These are phyloP conservation scores for Achatina immaculata DNA, from an alignment of 1,140 invertebrate genomes.

Conservation along the genomic window DNA sequence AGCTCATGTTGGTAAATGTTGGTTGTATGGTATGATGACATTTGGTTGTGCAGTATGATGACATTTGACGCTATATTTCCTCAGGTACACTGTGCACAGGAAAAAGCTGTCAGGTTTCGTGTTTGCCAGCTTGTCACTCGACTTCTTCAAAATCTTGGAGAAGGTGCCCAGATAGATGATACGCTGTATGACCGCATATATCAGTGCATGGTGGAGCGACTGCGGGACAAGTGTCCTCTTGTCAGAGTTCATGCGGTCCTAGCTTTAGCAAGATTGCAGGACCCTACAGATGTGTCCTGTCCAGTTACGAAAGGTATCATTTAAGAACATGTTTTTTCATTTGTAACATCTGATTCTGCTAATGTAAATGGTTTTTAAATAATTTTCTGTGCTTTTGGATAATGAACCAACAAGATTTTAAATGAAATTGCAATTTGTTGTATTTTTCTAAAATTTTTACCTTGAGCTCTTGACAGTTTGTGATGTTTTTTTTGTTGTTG, in stretches of 20 bases:
- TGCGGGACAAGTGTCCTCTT: conserved; percentile 80
- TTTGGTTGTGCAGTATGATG: not conserved
- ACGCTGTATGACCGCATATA: conserved; percentile 81
- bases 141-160: conserved; percentile 80
- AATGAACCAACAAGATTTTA: no score
- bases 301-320: conserved; percentile 78
- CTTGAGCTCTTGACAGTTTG: no score
- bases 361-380: not conserved
- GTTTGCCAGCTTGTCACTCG: conserved; percentile 83
- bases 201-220: conserved; percentile 78
- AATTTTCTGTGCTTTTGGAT: no score
- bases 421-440: no score
- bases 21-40: not conserved
- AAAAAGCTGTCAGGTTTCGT: conserved; percentile 78
- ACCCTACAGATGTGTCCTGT: conserved; percentile 82
- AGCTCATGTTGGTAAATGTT: not conserved
- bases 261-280: conserved; percentile 85
- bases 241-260: conserved; percentile 84
- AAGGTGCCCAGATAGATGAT: conserved; percentile 84
- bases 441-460: no score
- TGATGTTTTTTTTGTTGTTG: no score
- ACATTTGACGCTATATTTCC: conserved; percentile 4
- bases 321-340: not conserved
- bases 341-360: not conserved
- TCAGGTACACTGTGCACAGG: conserved; percentile 76